A percentile compares a stretch with the other conserved stretches of the same genome.
Evolutionary conservation across 2,113 vertebrate genomes (phyloP).

Genomic region (Eurypyga helias): DNA sequence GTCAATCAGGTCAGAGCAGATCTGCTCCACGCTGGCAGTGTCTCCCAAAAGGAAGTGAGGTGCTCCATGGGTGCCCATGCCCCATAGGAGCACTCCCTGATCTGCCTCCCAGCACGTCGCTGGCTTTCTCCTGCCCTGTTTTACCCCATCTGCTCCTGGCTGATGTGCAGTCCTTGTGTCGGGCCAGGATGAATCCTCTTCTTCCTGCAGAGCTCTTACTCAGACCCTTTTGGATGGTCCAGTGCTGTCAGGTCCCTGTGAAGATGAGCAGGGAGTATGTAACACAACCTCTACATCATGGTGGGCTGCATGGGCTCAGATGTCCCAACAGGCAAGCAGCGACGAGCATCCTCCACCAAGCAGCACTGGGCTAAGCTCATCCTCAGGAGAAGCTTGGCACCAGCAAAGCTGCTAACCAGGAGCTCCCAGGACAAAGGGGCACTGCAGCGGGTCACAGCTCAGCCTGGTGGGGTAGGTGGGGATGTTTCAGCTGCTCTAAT

Average conservation of each 20-base stretch:
- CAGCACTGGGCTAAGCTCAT: not conserved
- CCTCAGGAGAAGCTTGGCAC: not conserved
- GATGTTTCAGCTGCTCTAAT: not conserved
- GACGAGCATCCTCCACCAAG: accelerated
- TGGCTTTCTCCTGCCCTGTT: not conserved
- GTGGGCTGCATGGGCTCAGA: accelerated
- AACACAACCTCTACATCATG: not conserved
- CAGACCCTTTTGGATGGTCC: not conserved
- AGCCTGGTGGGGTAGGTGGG: not conserved
- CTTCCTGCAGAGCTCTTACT: not conserved
- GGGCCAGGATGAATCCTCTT: not conserved
- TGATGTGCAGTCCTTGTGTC: not conserved
- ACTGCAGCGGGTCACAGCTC: not conserved
- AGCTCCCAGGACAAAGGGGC: not conserved
- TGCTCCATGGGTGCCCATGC: not conserved
- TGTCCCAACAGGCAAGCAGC: not conserved
- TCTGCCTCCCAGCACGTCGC: not conserved
- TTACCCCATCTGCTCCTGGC: not conserved
- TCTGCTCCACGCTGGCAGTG: not conserved
- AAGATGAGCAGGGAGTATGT: not conserved
- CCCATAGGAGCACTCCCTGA: not conserved
- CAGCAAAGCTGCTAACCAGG: not conserved
- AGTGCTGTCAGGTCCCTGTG: accelerated
- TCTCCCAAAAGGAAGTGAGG: not conserved
- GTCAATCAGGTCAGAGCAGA: not conserved